Evolutionary conservation across 2,888 invertebrate genomes (phyloP).

Genomic region (Sepiola atlantica): DNA sequence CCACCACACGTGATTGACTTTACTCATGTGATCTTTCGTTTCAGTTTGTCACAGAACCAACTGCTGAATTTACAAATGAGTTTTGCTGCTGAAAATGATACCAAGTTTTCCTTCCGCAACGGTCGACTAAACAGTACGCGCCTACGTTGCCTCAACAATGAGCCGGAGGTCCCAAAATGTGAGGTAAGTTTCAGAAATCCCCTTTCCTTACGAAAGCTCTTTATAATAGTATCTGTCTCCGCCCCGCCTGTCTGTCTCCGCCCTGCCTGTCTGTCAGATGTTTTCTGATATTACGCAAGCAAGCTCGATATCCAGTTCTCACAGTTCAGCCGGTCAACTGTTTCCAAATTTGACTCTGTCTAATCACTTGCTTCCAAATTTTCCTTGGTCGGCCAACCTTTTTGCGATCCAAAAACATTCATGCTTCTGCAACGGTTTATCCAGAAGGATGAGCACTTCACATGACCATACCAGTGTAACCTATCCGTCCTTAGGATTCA

Average conservation of each 20-base stretch:
- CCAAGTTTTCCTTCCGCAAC: conserved; percentile 48
- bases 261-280: too few relatives aligned
- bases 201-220: not conserved
- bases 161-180: conserved; percentile 72
- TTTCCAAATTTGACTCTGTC: not conserved
- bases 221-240: too few relatives aligned
- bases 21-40: conserved; percentile 46
- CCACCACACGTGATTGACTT: not conserved
- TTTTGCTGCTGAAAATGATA: conserved; percentile 61
- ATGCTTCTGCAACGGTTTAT: too few relatives aligned
- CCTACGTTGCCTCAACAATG: conserved; percentile 65
- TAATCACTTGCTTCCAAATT: too few relatives aligned
- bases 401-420: too few relatives aligned
- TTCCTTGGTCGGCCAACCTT: too few relatives aligned
- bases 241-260: too few relatives aligned
- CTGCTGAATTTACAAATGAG: conserved; percentile 74
- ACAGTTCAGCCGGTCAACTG: too few relatives aligned
- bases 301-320: not conserved
- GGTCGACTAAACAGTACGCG: conserved; percentile 51
- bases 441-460: too few relatives aligned
- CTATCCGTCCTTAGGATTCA: too few relatives aligned
- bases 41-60: conserved; percentile 78
- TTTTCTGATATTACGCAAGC: not conserved
- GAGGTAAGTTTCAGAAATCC: conserved; percentile 61
- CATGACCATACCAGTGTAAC: too few relatives aligned